Evolutionary conservation across 2,888 invertebrate species (phyloP).

Genomic region (Callosobruchus maculatus): DNA sequence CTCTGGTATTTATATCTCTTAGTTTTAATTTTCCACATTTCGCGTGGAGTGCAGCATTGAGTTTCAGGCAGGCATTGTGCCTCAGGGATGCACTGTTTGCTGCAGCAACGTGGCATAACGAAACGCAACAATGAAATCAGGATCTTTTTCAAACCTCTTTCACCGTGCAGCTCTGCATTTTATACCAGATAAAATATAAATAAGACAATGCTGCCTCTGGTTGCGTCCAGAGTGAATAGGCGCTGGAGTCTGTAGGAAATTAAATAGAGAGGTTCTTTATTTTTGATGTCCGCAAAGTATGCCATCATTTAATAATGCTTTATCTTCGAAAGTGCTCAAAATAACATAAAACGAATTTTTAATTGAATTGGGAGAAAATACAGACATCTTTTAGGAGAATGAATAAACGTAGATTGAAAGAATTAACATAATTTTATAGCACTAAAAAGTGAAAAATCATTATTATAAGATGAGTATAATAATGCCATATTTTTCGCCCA

Average conservation of each 20-base stretch:
- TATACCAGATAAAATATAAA: neutral
- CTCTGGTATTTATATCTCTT: neutral
- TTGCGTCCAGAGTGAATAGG: neutral
- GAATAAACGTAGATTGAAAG: too few species aligned
- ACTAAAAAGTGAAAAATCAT: too few species aligned
- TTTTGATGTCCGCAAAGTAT: neutral
- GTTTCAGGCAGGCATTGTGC: neutral
- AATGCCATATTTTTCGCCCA: too few species aligned
- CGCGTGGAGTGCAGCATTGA: neutral
- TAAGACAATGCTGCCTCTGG: neutral
- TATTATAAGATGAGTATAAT: too few species aligned
- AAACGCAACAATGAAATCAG: neutral
- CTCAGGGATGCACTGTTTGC: neutral
- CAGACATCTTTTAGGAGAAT: too few species aligned
- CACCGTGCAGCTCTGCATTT: neutral
- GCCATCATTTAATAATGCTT: neutral
- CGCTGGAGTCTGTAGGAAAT: neutral
- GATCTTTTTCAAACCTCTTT: neutral
- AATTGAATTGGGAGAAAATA: too few species aligned
- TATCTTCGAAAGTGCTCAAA: neutral
- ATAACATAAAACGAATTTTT: too few species aligned
- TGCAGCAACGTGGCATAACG: neutral
- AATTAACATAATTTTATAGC: too few species aligned
- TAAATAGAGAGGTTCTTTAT: neutral
- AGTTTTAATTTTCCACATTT: neutral